Percentiles rank a stretch among this genome's conserved stretches.
Evolutionary conservation across 1,140 invertebrate species (phyloP).

Genomic region (Pachypeltis micranthus): DNA sequence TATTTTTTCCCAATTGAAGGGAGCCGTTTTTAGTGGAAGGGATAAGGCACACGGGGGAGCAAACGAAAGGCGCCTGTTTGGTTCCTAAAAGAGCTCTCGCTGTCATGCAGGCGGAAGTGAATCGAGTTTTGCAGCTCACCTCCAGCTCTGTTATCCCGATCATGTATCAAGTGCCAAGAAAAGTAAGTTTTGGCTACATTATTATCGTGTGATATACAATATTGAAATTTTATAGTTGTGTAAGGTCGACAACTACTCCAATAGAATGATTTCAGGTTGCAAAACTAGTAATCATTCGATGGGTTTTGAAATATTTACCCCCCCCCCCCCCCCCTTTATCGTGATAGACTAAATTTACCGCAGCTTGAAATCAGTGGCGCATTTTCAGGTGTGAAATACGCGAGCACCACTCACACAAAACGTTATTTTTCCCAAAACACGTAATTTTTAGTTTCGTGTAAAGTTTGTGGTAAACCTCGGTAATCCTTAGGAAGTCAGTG

Average conservation of each 20-base stretch:
- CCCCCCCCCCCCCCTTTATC: too few relatives aligned
- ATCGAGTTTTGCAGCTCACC: slow-evolving; percentile 73
- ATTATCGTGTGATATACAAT: not conserved
- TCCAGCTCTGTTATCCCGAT: slow-evolving; percentile 76
- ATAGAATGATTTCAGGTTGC: too few relatives aligned
- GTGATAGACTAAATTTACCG: too few relatives aligned
- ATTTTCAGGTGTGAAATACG: too few relatives aligned
- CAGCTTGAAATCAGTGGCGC: too few relatives aligned
- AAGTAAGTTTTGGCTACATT: slow-evolving; percentile 40
- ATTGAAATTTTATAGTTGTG: not conserved
- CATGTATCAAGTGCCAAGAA: slow-evolving; percentile 87
- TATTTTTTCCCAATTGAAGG: slow-evolving; percentile 33
- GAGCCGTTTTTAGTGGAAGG: slow-evolving; percentile 77
- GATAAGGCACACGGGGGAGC: slow-evolving; percentile 66
- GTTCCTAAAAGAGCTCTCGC: slow-evolving; percentile 83
- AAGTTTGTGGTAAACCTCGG: too few relatives aligned
- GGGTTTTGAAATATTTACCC: too few relatives aligned
- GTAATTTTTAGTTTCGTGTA: too few relatives aligned
- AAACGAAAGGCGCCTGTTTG: slow-evolving; percentile 82
- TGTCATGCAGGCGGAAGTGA: slow-evolving; percentile 91
- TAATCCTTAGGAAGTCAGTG: too few relatives aligned
- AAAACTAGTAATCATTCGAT: too few relatives aligned
- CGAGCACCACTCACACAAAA: too few relatives aligned
- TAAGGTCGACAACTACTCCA: not conserved
- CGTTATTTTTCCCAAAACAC: too few relatives aligned